phyloP scores from a whole-genome alignment of 2,113 vertebrate genomes.

The Smithornis capensis region DNA sequence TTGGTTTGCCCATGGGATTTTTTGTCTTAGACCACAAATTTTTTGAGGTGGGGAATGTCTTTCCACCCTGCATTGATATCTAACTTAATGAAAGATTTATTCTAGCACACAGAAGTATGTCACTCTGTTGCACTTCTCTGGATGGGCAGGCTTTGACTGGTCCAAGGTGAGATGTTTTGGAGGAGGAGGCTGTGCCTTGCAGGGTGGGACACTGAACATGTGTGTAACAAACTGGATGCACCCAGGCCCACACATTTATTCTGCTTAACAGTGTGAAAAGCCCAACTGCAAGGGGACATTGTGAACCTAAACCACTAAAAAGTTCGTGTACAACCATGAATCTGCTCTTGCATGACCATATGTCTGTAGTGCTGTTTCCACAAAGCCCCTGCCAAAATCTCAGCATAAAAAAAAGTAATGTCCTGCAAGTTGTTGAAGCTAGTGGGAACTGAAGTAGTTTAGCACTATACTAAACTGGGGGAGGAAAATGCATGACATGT shows the following conservation, averaged over 20 bases:
- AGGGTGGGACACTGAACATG: neutral
- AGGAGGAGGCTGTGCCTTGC: neutral
- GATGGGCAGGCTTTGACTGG: neutral
- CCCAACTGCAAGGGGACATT: neutral
- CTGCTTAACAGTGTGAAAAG: neutral
- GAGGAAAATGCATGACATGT: accelerated
- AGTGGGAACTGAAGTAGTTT: neutral
- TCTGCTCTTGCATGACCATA: neutral
- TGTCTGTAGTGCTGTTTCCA: neutral
- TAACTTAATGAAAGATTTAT: neutral
- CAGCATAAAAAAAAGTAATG: neutral
- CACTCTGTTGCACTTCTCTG: neutral
- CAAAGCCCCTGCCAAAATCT: neutral
- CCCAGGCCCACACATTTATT: neutral
- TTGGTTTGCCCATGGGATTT: neutral
- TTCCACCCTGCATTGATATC: neutral
- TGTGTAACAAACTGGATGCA: neutral
- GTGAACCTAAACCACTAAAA: neutral
- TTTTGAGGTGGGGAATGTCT: neutral
- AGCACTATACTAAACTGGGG: neutral
- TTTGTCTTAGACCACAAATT: neutral
- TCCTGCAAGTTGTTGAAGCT: neutral
- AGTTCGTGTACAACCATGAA: neutral
- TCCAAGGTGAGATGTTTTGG: neutral
- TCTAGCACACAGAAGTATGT: neutral